These are phyloP conservation scores for Tympanoctomys barrerae DNA, from an alignment of 2,797 vertebrate genomes.

Conservation along the genomic window DNA sequence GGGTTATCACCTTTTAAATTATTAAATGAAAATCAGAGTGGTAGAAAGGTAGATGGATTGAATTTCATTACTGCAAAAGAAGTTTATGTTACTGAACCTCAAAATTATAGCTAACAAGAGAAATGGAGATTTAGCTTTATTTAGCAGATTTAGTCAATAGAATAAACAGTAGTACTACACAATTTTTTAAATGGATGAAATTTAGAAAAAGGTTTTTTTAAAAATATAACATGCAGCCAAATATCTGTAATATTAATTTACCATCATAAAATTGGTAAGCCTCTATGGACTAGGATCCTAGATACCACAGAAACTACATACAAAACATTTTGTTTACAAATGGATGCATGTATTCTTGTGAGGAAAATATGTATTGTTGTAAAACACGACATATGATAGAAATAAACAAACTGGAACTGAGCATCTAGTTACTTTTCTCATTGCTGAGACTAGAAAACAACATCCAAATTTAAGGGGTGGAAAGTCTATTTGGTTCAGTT, in stretches of 20 bases:
- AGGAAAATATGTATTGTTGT: neutral
- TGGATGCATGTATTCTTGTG: neutral
- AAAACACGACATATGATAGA: neutral
- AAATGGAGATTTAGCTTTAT: neutral
- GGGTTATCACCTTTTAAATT: neutral
- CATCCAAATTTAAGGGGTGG: neutral
- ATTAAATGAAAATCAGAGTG: constrained; percentile 8
- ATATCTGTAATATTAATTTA: neutral
- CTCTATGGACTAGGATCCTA: neutral
- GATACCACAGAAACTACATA: neutral
- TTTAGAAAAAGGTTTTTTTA: neutral
- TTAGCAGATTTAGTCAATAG: neutral
- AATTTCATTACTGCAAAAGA: neutral
- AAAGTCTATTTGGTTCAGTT: neutral
- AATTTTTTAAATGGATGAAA: neutral
- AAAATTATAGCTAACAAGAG: neutral
- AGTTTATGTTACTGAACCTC: neutral
- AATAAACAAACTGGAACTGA: neutral
- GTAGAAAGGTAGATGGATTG: neutral
- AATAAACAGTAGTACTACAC: neutral
- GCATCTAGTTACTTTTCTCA: neutral
- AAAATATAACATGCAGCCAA: neutral
- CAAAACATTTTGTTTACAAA: neutral
- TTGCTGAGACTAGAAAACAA: neutral
- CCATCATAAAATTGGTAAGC: neutral